Percentiles rank a stretch among this genome's conserved stretches.
These are phyloP conservation scores for Mormyrus lacerda DNA, from an alignment of 2,113 vertebrate genomes.

Conservation along the genomic window DNA sequence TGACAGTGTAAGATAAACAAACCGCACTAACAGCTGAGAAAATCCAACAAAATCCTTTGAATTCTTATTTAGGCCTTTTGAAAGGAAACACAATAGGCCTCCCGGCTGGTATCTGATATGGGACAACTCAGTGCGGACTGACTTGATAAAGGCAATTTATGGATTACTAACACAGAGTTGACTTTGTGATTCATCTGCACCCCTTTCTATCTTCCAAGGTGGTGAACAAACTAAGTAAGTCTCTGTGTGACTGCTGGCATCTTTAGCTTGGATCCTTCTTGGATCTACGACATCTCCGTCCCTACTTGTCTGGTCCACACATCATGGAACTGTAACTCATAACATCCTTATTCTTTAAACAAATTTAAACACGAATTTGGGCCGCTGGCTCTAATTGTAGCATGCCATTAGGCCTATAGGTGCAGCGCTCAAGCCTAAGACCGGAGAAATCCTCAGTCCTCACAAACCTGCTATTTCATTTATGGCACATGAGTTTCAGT, in stretches of 20 bases:
- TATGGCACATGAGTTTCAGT: background rate
- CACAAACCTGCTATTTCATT: background rate
- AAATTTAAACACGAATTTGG: background rate
- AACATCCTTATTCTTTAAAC: background rate
- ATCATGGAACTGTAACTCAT: background rate
- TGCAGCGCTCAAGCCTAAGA: background rate
- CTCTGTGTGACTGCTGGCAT: background rate
- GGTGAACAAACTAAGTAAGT: background rate
- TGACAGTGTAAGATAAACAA: background rate
- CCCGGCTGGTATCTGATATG: slow-evolving; percentile 15
- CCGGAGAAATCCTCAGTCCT: background rate
- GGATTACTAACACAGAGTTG: slow-evolving; percentile 16
- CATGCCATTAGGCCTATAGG: background rate
- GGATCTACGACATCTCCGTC: background rate
- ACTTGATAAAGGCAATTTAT: slow-evolving; percentile 31
- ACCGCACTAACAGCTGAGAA: background rate
- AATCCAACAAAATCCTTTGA: slow-evolving; percentile 10
- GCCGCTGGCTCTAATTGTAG: background rate
- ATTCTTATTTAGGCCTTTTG: background rate
- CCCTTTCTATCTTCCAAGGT: slow-evolving; percentile 1
- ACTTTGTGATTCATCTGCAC: background rate
- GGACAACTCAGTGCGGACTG: slow-evolving; percentile 2
- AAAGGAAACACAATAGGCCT: slow-evolving; percentile 13
- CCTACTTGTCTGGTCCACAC: background rate
- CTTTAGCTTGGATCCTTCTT: background rate